A percentile compares a stretch with the other conserved stretches of the same genome.
Evolutionary conservation across 2,888 invertebrate species (phyloP).

Genomic region (Dorcus hopei): DNA sequence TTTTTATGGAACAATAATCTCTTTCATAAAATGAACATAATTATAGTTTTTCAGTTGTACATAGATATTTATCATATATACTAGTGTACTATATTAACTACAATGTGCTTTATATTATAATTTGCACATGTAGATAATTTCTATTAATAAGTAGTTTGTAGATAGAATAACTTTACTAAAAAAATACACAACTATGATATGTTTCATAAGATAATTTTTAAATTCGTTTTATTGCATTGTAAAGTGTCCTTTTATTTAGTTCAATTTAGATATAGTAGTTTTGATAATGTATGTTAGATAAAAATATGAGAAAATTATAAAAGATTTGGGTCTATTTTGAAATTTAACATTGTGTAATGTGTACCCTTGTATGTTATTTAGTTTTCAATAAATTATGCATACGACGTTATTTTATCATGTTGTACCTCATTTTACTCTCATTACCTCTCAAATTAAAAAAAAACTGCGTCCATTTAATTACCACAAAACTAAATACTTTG

Average conservation of each 20-base stretch:
- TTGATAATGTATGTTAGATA: constrained; percentile 25
- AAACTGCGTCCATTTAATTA: too few species aligned
- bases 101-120: constrained; percentile 31
- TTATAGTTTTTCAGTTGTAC: constrained; percentile 24
- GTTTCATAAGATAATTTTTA: constrained; percentile 15
- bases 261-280: constrained; percentile 28
- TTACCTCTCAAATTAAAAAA: too few species aligned
- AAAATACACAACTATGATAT: constrained; percentile 14
- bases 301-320: constrained; percentile 15
- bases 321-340: constrained; percentile 24
- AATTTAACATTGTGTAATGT: constrained; percentile 24
- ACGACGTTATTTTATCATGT: background rate
- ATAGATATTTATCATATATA: constrained; percentile 28
- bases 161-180: constrained; percentile 23
- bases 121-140: constrained; percentile 32
- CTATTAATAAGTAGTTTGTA: constrained; percentile 25
- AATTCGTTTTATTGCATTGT: constrained; percentile 19
- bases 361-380: constrained; percentile 26
- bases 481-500: too few species aligned
- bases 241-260: constrained; percentile 32
- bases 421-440: background rate
- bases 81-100: constrained; percentile 23
- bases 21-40: constrained; percentile 13
- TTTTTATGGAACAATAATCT: constrained; percentile 17
- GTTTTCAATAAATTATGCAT: constrained; percentile 24